These are phyloP conservation scores for Notodonta dromedarius DNA, from an alignment of 2,888 invertebrate species.

Conservation along the genomic window DNA sequence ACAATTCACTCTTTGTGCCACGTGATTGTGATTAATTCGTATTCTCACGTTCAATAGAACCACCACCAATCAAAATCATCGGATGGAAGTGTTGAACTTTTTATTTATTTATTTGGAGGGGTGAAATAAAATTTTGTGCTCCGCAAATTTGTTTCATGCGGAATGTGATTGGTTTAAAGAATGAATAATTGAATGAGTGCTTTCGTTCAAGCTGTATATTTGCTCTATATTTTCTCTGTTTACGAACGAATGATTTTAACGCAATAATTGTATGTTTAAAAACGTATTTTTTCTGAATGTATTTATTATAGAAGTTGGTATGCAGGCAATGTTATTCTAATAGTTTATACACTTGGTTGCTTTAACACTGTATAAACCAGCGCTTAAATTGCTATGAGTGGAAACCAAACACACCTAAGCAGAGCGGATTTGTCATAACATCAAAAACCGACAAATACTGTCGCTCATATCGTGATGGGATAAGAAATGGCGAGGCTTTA, in stretches of 20 bases:
- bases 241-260: background rate
- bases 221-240: too few relatives aligned
- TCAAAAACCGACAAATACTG: too few relatives aligned
- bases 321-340: background rate
- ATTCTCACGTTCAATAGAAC: background rate
- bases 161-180: conserved; percentile 10
- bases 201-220: background rate
- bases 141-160: background rate
- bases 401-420: too few relatives aligned
- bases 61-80: background rate
- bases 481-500: too few relatives aligned
- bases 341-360: background rate
- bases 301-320: background rate
- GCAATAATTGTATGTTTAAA: background rate
- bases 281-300: background rate
- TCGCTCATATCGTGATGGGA: too few relatives aligned
- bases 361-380: too few relatives aligned
- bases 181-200: conserved; percentile 7
- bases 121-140: background rate
- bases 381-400: too few relatives aligned
- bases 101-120: conserved; percentile 2
- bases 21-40: too few relatives aligned
- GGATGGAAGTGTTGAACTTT: background rate
- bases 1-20: too few relatives aligned
- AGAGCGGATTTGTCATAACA: too few relatives aligned